A percentile compares a stretch with the other conserved stretches of the same genome.
Conservation (phyloP, 2,888 invertebrate genomes). For the Chrysomela aeneicollis region DNA sequence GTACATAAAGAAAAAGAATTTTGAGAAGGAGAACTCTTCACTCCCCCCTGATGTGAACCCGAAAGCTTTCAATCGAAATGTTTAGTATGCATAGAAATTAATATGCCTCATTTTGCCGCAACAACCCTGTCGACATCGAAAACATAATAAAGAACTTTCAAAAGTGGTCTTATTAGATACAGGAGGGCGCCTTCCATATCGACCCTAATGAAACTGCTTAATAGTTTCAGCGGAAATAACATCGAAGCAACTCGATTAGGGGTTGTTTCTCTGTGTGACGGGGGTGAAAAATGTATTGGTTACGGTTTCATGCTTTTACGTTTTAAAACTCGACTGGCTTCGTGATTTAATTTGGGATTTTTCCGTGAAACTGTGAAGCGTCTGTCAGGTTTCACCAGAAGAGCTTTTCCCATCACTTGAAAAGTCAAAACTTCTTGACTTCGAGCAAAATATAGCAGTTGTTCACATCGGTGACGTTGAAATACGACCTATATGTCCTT, state of each 20-base stretch:
- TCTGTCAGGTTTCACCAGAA: conserved; percentile 17
- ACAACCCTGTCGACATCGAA: conserved; percentile 5
- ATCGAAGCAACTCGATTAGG: conserved; percentile 35
- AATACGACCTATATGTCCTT: neutral
- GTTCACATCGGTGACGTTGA: neutral
- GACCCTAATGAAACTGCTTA: conserved; percentile 26
- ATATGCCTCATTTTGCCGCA: conserved; percentile 16
- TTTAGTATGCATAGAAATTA: conserved; percentile 15
- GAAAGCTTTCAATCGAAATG: conserved; percentile 8
- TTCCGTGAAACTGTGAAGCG: conserved; percentile 15
- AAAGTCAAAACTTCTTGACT: too few species aligned
- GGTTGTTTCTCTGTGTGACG: conserved; percentile 23
- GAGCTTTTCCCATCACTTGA: conserved; percentile 1
- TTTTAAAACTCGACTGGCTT: conserved; percentile 29
- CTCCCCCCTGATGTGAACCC: neutral
- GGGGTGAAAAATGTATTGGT: conserved; percentile 45
- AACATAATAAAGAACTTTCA: conserved; percentile 13
- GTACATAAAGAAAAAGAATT: too few species aligned
- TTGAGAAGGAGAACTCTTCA: too few species aligned
- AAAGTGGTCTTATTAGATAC: conserved; percentile 27
- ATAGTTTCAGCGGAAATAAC: conserved; percentile 36
- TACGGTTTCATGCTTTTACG: conserved; percentile 42
- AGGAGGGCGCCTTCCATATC: conserved; percentile 23
- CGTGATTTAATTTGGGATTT: conserved; percentile 28
- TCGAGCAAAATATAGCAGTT: too few species aligned